Evolutionary conservation across 2,888 invertebrate species (phyloP).

Genomic region (Mythimna pallens): DNA sequence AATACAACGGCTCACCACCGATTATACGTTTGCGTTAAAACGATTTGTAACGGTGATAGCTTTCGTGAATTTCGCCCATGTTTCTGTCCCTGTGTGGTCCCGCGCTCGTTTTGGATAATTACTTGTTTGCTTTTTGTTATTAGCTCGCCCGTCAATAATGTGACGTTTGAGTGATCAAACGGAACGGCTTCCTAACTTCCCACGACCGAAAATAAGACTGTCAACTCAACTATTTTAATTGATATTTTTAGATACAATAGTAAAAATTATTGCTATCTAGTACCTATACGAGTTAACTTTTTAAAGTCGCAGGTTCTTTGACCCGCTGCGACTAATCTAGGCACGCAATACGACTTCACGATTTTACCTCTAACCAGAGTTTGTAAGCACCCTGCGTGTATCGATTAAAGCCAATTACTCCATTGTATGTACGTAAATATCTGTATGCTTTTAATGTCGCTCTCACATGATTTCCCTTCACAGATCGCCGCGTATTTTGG

Average conservation of each 20-base stretch:
- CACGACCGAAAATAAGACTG: conserved; percentile 58
- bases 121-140: conserved; percentile 78
- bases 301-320: conserved; percentile 58
- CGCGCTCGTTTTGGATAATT: conserved; percentile 71
- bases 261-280: conserved; percentile 36
- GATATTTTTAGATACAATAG: conserved; percentile 31
- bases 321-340: conserved; percentile 57
- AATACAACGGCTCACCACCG: conserved; percentile 88
- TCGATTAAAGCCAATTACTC: conserved; percentile 51
- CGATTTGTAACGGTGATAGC: conserved; percentile 89
- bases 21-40: conserved; percentile 89
- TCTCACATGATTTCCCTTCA: conserved; percentile 74
- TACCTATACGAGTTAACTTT: conserved; percentile 38
- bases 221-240: conserved; percentile 55
- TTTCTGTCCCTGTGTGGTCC: conserved; percentile 87
- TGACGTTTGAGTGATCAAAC: conserved; percentile 77
- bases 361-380: conserved; percentile 51
- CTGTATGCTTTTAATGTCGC: conserved; percentile 55
- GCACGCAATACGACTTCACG: conserved; percentile 57
- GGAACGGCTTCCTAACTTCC: conserved; percentile 73
- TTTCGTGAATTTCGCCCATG: conserved; percentile 83
- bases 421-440: conserved; percentile 52
- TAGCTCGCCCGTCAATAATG: conserved; percentile 75
- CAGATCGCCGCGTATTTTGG: conserved; percentile 81
- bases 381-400: conserved; percentile 48